Conservation (phyloP, 2,888 invertebrate genomes). For the Galerucella calmariensis region DNA sequence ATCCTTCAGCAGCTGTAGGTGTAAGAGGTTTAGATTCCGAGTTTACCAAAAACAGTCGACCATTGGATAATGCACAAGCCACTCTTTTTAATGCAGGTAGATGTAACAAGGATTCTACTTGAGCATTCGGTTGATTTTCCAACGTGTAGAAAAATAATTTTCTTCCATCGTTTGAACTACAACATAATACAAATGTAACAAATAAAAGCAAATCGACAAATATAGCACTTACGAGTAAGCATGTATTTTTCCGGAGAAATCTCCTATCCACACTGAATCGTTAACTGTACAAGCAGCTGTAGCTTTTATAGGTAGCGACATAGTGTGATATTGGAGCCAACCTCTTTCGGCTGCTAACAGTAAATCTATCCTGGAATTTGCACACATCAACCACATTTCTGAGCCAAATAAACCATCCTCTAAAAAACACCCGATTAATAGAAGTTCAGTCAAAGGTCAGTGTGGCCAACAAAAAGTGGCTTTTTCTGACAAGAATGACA, state of each 20-base stretch:
- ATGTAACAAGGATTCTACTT: conserved; percentile 76
- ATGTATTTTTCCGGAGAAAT: conserved; percentile 85
- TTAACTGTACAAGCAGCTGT: conserved; percentile 82
- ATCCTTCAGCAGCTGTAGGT: conserved; percentile 76
- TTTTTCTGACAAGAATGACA: no score
- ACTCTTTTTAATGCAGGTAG: conserved; percentile 77
- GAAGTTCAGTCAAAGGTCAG: no score
- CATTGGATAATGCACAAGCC: conserved; percentile 84
- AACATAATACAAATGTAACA: conserved; percentile 28
- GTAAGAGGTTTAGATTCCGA: conserved; percentile 71
- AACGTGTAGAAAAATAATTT: conserved; percentile 74
- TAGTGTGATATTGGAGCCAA: conserved; percentile 73
- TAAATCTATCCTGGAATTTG: conserved; percentile 74
- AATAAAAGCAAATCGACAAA: neutral
- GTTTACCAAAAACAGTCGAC: conserved; percentile 79
- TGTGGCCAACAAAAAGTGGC: no score
- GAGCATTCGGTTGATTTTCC: conserved; percentile 74
- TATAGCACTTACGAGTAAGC: conserved; percentile 74
- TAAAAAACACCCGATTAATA: conserved; percentile 45
- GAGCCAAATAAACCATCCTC: conserved; percentile 71
- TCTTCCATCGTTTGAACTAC: conserved; percentile 68
- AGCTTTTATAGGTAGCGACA: conserved; percentile 70
- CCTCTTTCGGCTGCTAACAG: conserved; percentile 67
- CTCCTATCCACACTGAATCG: conserved; percentile 88
- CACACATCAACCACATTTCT: conserved; percentile 82